phyloP scores from a whole-genome alignment of 2,888 invertebrate genomes.

The Dicranocentrus wangi region DNA sequence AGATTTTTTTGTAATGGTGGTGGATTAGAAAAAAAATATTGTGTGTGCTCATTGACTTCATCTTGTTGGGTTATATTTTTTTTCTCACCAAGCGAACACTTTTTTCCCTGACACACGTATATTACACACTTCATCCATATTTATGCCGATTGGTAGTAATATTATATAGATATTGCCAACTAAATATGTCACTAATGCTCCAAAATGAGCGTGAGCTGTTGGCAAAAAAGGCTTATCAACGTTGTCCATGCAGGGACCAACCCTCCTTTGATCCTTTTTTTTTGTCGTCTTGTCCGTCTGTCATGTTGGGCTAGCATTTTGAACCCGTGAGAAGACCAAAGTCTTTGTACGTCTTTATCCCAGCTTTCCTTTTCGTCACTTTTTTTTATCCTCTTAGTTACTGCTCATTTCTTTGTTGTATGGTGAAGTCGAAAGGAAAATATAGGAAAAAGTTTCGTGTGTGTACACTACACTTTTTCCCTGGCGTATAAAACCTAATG shows the following conservation, averaged over 20 bases:
- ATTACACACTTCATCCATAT: too few species aligned
- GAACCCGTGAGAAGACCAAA: background rate
- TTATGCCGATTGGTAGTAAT: too few species aligned
- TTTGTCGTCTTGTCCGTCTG: background rate
- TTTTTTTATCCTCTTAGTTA: slow-evolving; percentile 20
- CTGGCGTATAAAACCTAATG: background rate
- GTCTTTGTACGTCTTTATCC: slow-evolving; percentile 16
- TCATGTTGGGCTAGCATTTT: background rate
- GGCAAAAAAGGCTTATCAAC: background rate
- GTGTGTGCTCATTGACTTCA: too few species aligned
- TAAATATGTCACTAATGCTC: too few species aligned
- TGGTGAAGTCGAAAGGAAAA: background rate
- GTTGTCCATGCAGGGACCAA: slow-evolving; percentile 2
- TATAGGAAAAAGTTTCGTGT: background rate
- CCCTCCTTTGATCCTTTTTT: background rate
- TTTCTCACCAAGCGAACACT: too few species aligned
- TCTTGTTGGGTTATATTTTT: too few species aligned
- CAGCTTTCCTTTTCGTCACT: slow-evolving; percentile 11
- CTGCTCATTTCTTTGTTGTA: slow-evolving; percentile 5
- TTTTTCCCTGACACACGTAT: too few species aligned
- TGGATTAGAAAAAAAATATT: too few species aligned
- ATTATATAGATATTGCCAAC: too few species aligned
- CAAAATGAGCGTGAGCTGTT: too few species aligned
- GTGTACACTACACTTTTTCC: background rate
- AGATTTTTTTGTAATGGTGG: too few species aligned